Conservation (phyloP, 2,113 vertebrate genomes). For the Boulengeromyrus knoepffleri region DNA sequence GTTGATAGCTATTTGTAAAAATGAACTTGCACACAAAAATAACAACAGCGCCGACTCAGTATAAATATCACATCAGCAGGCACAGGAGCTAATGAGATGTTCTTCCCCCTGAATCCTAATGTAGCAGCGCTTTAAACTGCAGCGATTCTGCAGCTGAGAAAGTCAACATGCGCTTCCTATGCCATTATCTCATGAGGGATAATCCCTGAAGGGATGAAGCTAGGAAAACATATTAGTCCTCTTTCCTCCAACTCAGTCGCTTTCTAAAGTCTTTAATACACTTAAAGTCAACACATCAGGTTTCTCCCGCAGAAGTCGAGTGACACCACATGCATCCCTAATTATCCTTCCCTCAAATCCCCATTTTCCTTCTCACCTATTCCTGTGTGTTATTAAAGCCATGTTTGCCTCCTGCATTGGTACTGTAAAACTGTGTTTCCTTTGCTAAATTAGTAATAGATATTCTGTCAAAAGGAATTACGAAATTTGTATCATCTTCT, state of each 20-base stretch:
- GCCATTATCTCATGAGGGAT: not conserved
- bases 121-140: not conserved
- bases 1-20: not conserved
- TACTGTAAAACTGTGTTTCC: not conserved
- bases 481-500: not conserved
- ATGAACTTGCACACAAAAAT: not conserved
- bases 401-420: not conserved
- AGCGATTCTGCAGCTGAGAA: not conserved
- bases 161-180: not conserved
- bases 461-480: not conserved
- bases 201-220: conserved; percentile 11
- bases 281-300: not conserved
- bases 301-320: not conserved
- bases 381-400: not conserved
- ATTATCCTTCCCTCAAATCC: not conserved
- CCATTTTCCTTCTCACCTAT: not conserved
- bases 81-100: not conserved
- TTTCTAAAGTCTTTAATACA: not conserved
- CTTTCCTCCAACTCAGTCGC: not conserved
- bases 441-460: not conserved
- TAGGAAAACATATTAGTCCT: not conserved
- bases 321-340: not conserved
- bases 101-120: not conserved
- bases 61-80: not conserved
- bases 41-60: not conserved